Base-by-base conservation (phyloP, 2,888 invertebrate genomes). In the Drosophila helvetica region DNA sequence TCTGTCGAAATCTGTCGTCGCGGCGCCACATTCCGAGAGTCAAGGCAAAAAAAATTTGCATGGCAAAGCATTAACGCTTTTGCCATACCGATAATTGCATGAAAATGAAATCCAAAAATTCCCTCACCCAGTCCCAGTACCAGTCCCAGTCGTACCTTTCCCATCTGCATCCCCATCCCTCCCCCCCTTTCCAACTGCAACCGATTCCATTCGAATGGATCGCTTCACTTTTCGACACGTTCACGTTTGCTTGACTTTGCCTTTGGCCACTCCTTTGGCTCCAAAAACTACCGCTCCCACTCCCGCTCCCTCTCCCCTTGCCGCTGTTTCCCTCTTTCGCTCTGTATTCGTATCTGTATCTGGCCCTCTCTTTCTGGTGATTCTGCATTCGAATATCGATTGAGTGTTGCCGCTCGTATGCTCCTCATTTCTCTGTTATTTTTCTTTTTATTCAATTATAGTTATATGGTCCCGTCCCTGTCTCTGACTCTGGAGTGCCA, bases 41-140 rank as follows among this genome's bases (percentile, higher is more conserved):
- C 82, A 77, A 75, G 77, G 81, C 76, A 78, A 22, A 22, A 57
- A 51, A 71, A 76, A 86, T 88, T 88, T 86, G 86, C 87, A 88
- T 88, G 78, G 78, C 87, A 88, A 87, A 83, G 85, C 85, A 72
- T 84, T 84, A 88, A 77, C 75, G 79, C 75, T 79, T 77, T 38
- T 80, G 80, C 77, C 77, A 64, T 64, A 66, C 63, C 38, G 66
- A 70, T 84, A 84, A 86, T 86, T 87, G 82, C 86, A 84, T 84
- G 82, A 82, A 82, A 68, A 59, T 65, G 53, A 75, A 75, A 78
- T 67, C 62, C 68, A 27, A 74, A 71, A 64, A 63, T 69, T 69
- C 60, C 63, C 55, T 33, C 30, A 25, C 51, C 12, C 43, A 17
- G 9, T 1, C 15, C 47, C 38, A 10, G 15, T 15, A 10, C 22